Evolutionary conservation across 2,888 invertebrate species (phyloP), one percentile per base, ranked within the genome.

Genomic region (Xanthostigma xanthostigma): DNA sequence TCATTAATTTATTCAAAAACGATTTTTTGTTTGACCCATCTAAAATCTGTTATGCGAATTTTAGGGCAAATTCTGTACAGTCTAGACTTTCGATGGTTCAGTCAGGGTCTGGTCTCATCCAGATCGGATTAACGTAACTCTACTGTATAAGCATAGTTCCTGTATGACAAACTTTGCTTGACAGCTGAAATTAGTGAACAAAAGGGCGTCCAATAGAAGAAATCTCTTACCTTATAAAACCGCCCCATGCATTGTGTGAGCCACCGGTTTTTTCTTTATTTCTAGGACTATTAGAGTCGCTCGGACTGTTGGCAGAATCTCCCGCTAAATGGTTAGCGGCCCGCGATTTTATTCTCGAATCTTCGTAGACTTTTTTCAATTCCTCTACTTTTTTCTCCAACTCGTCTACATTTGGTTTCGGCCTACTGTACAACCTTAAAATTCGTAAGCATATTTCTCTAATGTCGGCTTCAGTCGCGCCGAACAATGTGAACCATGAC

Each of bases 401-500:
- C 41, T 75, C 72, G 53, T 88, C 88, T 3, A 78, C 75, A 60
- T 82, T 79, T 8, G 81, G 76, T 77, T 91, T 91, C 3, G 81
- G 69, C 47, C 94, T 74, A 50, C 78, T 81, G 63, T 96, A 97
- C 1, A 96, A 71, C 55, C 83, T 78, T 51, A 95, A 71, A 53
- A 96, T 90, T 41, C 83, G 76, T 43, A 79, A 68, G 58, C 87
- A 87, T 46, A 96, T 88, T 58, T 90, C 88, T 47, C 83, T 73
- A 3, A 97, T 86, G 54, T 89, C 81, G 35, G 77, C 76, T 67
- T 93, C 91, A 0, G 76, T 73, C 0, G 90, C 91, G 60, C 84
- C 82, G 63, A 96, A 95, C 4, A 95, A 70, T 1, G 79, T 72
- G 64, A 81, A 95, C 96, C 96, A 97, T 0, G 88, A 76, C 0